Percentiles rank a stretch among this genome's conserved stretches.
Conservation (phyloP, 2,888 invertebrate species). For the Aelia acuminata region DNA sequence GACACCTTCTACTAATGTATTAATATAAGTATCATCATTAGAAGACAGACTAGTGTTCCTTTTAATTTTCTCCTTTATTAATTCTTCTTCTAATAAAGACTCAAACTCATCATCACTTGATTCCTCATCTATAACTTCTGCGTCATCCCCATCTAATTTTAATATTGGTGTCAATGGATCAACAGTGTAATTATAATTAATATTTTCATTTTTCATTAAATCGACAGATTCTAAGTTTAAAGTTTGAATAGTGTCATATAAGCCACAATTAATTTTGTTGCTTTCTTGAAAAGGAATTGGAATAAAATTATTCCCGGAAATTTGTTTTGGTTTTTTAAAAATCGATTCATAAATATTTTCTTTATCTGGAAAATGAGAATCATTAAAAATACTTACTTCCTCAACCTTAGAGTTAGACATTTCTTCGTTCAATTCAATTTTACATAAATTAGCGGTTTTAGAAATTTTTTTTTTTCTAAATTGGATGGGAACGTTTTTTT, state of each 20-base stretch:
- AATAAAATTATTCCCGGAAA: background rate
- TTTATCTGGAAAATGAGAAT: background rate
- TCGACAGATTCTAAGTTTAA: background rate
- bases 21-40: conserved; percentile 8
- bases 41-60: background rate
- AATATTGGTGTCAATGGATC: background rate
- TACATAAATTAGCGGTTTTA: background rate
- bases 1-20: conserved; percentile 9
- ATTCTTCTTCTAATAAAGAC: conserved; percentile 31
- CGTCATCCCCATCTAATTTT: background rate
- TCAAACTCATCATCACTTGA: conserved; percentile 44
- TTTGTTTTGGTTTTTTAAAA: background rate
- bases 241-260: background rate
- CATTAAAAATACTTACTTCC: background rate
- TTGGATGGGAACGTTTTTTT: background rate
- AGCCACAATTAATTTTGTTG: background rate
- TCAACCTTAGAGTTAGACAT: background rate
- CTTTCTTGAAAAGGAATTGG: background rate
- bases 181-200: background rate
- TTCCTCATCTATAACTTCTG: background rate
- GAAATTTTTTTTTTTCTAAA: background rate
- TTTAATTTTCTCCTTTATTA: conserved; percentile 49
- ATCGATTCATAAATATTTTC: background rate
- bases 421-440: background rate
- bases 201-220: background rate